Evolutionary conservation across 2,797 vertebrate species (phyloP).

Genomic region (Aldrovandia affinis): DNA sequence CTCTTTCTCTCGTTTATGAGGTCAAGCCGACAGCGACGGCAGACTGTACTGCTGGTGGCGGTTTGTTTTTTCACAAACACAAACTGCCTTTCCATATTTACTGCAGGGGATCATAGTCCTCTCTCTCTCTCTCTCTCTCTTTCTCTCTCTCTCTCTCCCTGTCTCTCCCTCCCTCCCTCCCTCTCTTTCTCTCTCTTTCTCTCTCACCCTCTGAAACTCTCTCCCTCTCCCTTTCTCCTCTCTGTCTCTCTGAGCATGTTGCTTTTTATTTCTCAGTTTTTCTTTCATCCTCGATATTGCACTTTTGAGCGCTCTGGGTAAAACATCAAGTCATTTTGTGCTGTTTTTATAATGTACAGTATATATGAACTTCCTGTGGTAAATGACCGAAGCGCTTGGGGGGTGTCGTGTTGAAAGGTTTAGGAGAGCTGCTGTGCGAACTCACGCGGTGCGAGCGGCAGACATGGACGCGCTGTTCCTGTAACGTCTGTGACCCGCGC

Average conservation of each 20-base stretch:
- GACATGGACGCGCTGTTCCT: too few relatives aligned
- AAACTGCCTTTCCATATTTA: background rate
- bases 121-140: conserved; percentile 26
- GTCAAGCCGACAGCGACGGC: background rate
- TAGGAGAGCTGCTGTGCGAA: too few relatives aligned
- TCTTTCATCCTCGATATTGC: conserved; percentile 26
- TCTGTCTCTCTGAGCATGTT: conserved; percentile 25
- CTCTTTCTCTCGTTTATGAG: conserved; percentile 4
- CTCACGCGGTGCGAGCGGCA: too few relatives aligned
- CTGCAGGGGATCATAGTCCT: background rate
- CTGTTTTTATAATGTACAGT: background rate
- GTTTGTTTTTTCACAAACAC: background rate
- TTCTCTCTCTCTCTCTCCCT: conserved; percentile 11
- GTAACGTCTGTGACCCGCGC: background rate
- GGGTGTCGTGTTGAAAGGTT: background rate
- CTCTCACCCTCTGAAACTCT: too few relatives aligned
- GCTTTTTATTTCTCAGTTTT: conserved; percentile 3
- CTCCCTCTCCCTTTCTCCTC: conserved; percentile 8
- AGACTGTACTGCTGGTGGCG: too few relatives aligned
- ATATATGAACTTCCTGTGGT: background rate
- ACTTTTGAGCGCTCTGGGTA: background rate
- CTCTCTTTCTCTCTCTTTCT: conserved; percentile 26
- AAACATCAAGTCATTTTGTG: background rate
- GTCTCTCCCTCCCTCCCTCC: conserved; percentile 15
- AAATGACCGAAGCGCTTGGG: background rate